Base-by-base conservation (phyloP, 2,888 invertebrate species). In the Subacronicta megacephala region DNA sequence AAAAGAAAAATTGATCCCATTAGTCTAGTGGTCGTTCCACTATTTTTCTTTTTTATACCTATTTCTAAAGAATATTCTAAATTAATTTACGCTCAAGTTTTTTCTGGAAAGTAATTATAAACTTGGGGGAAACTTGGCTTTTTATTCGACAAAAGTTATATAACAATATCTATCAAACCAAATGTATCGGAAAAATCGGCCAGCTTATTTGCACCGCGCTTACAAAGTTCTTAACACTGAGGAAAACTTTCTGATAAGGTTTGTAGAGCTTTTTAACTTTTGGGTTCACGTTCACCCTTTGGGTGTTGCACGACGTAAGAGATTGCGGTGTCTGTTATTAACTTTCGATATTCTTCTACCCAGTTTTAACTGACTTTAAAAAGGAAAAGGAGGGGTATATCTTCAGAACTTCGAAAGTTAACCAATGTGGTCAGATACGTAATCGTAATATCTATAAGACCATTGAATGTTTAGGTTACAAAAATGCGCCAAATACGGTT, bases 201-300 rank as follows among this genome's bases (percentile, higher is more conserved):
- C 38, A 38, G 44, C 46, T 45, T 62, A 49, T 41, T 59, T 55
- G 54, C 51, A 54, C 35, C 38, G 37, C 63, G 23, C 37, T 55
- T 41, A 41, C 47, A 43, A 68, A 68, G 42, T 68, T 68, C 36
- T 46, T 16, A 16, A 36, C 29, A 47, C 12, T 35, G 23, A 38
- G 35, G 37, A 54, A 49, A 52, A 68, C 52, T 68, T 68, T 26
- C 31, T 23, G 49, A 63, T 68, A 69, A 68, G 49, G 49, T 68
- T 58, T 44, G 42, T 12, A 26, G 12, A 35, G 45, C 18, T 49
- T 43, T 43, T 54, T 44, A 53, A 59, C 59, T 54, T 68, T 49
- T 36, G 29, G 37, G 31, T 38, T 52, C 33, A 38, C 26, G 41
- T 63, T 58, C 38, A 55, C 20, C 44, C 51, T 59, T 63, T 49